Evolutionary conservation across 2,113 vertebrate species (phyloP).

Genomic region (Plecotus auritus): DNA sequence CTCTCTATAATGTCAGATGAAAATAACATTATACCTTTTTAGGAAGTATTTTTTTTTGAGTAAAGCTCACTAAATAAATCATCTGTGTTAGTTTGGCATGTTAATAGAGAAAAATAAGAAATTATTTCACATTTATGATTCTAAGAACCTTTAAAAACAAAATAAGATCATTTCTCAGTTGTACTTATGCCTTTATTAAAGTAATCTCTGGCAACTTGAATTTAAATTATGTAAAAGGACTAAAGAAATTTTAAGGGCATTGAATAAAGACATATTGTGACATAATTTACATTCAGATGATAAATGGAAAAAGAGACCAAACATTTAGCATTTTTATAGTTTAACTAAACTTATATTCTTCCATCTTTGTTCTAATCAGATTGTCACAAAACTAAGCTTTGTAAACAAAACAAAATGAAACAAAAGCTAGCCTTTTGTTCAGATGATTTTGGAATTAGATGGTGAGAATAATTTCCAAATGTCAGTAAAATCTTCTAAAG

Average conservation of each 20-base stretch:
- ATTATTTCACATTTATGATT: neutral
- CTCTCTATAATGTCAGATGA: conserved; percentile 18
- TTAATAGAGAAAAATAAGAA: conserved; percentile 21
- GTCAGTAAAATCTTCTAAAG: neutral
- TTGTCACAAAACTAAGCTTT: neutral
- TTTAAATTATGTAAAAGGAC: neutral
- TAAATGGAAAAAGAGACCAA: neutral
- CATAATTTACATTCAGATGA: neutral
- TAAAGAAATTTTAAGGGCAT: neutral
- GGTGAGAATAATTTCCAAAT: neutral
- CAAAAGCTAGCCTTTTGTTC: neutral
- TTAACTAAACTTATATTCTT: conserved; percentile 14
- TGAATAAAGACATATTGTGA: neutral
- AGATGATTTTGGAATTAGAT: conserved; percentile 24
- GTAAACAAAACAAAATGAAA: conserved; percentile 10
- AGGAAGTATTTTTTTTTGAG: neutral
- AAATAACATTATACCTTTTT: conserved; percentile 4
- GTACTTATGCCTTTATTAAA: conserved; percentile 10
- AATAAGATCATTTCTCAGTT: neutral
- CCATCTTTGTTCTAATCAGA: neutral
- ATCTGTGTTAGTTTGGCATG: neutral
- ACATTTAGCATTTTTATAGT: neutral
- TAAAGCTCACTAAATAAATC: conserved; percentile 15
- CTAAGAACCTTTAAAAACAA: neutral
- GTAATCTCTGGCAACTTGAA: conserved; percentile 10